Evolutionary conservation across 2,888 invertebrate species (phyloP).

Genomic region (Ophion ventricosus): DNA sequence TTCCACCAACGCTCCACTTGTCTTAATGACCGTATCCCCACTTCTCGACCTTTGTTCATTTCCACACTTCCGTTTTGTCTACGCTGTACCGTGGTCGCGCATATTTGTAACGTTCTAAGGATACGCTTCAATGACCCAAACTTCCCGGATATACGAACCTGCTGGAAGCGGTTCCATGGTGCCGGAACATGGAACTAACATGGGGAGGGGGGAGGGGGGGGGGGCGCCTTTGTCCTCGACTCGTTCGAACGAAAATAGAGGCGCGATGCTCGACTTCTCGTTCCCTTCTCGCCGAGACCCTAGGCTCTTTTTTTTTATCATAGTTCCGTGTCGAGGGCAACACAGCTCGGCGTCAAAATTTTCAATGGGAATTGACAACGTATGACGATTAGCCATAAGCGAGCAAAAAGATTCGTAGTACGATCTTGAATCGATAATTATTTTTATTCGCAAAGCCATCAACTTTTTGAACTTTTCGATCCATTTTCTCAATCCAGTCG

Average conservation of each 20-base stretch:
- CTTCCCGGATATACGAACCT: slow-evolving; percentile 82
- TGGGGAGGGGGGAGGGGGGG: slow-evolving; percentile 14
- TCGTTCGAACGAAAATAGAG: slow-evolving; percentile 58
- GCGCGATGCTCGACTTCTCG: slow-evolving; percentile 2
- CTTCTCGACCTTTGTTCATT: not conserved
- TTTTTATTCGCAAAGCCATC: no score
- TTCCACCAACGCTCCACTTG: not conserved
- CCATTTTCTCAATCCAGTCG: no score
- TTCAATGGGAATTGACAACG: no score
- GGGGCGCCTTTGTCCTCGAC: slow-evolving; percentile 28
- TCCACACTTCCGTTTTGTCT: not conserved
- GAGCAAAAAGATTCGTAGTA: no score
- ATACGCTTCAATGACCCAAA: slow-evolving; percentile 81
- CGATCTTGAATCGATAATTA: no score
- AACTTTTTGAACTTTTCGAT: no score
- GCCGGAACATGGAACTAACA: slow-evolving; percentile 68
- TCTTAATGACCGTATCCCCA: slow-evolving; percentile 28
- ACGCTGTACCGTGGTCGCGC: not conserved
- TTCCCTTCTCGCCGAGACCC: no score
- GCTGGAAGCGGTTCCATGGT: slow-evolving; percentile 67
- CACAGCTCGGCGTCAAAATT: no score
- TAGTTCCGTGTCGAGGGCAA: not conserved
- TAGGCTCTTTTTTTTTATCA: no score
- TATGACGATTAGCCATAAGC: no score
- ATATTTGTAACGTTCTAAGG: slow-evolving; percentile 42